Evolutionary conservation across 2,113 vertebrate genomes (phyloP).

Genomic region (Nanorana parkeri): DNA sequence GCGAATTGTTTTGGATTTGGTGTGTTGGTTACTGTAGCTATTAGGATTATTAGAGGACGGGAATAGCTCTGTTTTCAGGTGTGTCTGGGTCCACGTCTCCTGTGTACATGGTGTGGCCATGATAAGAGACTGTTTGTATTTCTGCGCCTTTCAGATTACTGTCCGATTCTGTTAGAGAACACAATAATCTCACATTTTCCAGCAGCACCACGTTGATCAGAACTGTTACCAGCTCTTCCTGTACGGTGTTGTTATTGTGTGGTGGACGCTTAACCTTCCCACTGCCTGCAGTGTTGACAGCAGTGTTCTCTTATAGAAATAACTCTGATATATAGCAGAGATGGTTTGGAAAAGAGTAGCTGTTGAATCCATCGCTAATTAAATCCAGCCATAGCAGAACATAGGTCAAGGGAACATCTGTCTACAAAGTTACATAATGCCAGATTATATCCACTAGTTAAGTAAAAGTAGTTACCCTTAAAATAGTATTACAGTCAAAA

Average conservation of each 20-base stretch:
- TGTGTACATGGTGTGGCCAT: neutral
- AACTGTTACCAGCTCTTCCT: neutral
- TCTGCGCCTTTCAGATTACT: slow-evolving; percentile 16
- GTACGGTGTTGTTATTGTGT: neutral
- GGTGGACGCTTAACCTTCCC: neutral
- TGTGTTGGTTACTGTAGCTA: neutral
- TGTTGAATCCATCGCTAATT: too few species aligned
- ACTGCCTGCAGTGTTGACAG: neutral
- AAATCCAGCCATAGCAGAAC: too few species aligned
- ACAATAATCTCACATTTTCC: slow-evolving; percentile 24
- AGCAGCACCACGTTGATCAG: neutral
- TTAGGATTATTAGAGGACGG: neutral
- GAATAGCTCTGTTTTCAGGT: slow-evolving; percentile 24
- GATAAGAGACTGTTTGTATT: slow-evolving; percentile 25
- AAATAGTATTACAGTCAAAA: too few species aligned
- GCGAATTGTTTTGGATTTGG: neutral
- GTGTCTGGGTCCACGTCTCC: neutral
- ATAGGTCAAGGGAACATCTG: too few species aligned
- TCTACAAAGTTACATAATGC: too few species aligned
- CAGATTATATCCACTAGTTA: too few species aligned
- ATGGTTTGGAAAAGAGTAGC: too few species aligned
- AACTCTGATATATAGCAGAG: too few species aligned
- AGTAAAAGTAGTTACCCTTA: too few species aligned
- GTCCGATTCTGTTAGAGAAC: slow-evolving; percentile 6
- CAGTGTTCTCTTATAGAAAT: too few species aligned